These are phyloP conservation scores for Lithophane ornitopus DNA, from an alignment of 2,888 invertebrate genomes.

Conservation along the genomic window DNA sequence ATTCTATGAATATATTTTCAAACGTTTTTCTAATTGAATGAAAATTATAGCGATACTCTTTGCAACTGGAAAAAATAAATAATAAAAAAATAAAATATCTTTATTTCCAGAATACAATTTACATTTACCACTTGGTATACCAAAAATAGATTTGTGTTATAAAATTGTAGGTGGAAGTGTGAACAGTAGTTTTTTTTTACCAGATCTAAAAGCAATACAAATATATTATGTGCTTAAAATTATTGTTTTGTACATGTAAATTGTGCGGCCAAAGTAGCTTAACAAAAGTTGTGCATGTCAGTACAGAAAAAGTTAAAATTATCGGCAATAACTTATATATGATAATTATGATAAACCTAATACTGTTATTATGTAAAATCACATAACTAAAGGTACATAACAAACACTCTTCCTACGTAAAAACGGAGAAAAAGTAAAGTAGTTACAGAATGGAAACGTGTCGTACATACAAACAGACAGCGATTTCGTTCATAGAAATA, in stretches of 20 bases:
- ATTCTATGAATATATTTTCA: not conserved
- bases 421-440: constrained; percentile 2
- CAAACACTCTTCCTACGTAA: constrained; percentile 2
- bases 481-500: not conserved
- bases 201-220: not conserved
- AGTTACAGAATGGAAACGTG: not conserved
- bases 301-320: not conserved
- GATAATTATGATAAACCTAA: constrained; percentile 16
- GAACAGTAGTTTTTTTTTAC: not conserved
- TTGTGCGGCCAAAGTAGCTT: constrained; percentile 5
- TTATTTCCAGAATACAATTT: too few species aligned
- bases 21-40: not conserved
- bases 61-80: too few species aligned
- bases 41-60: not conserved
- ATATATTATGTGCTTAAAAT: not conserved
- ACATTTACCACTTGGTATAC: too few species aligned
- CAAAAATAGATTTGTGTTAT: too few species aligned
- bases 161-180: too few species aligned
- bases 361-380: constrained; percentile 27
- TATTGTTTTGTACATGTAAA: not conserved
- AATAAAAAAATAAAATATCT: too few species aligned
- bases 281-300: constrained; percentile 15
- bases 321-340: constrained; percentile 7
- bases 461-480: not conserved
- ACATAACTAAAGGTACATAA: constrained; percentile 4